A percentile compares a stretch with the other conserved stretches of the same genome.
These are phyloP conservation scores for Ectropis crepuscularia DNA, from an alignment of 2,888 invertebrate species.

Conservation along the genomic window DNA sequence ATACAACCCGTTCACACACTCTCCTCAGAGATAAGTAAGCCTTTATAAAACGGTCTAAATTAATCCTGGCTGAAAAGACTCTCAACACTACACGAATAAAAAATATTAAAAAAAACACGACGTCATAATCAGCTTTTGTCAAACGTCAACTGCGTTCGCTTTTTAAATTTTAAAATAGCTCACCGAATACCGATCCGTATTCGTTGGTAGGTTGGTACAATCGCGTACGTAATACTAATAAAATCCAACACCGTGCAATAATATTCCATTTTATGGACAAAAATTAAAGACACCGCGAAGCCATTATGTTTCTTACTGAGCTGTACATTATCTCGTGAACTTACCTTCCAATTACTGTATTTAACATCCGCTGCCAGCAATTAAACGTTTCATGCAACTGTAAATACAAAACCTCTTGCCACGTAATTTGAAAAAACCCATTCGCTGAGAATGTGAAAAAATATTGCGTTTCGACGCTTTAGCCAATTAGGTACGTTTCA, in stretches of 20 bases:
- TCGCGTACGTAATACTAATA: conserved; percentile 32
- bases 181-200: conserved; percentile 57
- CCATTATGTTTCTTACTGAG: conserved; percentile 48
- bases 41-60: conserved; percentile 81
- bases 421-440: conserved; percentile 73
- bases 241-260: conserved; percentile 25
- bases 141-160: conserved; percentile 76
- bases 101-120: conserved; percentile 75
- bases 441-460: conserved; percentile 76
- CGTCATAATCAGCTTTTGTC: conserved; percentile 85
- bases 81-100: conserved; percentile 61
- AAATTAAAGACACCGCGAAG: conserved; percentile 29
- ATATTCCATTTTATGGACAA: conserved; percentile 28
- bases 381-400: conserved; percentile 80
- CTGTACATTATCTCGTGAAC: conserved; percentile 68
- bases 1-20: conserved; percentile 78
- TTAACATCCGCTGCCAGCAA: conserved; percentile 76
- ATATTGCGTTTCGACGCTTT: conserved; percentile 78
- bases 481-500: conserved; percentile 76
- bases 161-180: conserved; percentile 77
- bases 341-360: conserved; percentile 77
- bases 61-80: conserved; percentile 82
- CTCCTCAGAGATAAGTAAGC: conserved; percentile 77
- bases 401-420: conserved; percentile 76
- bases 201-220: conserved; percentile 40